These are phyloP conservation scores for Semotilus atromaculatus DNA, from an alignment of 2,797 vertebrate species.

Conservation along the genomic window DNA sequence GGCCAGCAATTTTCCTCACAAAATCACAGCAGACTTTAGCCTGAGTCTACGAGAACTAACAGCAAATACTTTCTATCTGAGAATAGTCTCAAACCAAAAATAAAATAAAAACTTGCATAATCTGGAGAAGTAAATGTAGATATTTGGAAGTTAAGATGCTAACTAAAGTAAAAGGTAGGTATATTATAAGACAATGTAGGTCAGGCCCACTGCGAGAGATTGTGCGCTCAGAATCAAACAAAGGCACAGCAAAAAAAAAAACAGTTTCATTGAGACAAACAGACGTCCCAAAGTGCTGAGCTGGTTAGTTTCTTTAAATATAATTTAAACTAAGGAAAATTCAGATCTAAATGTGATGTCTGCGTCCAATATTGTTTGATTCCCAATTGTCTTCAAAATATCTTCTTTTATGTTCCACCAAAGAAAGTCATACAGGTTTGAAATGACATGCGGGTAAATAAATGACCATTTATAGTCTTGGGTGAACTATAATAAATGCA, in stretches of 20 bases:
- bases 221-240: background rate
- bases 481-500: background rate
- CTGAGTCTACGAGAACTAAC: slow-evolving; percentile 15
- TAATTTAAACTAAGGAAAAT: slow-evolving; percentile 11
- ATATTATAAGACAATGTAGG: slow-evolving; percentile 22
- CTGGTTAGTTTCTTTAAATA: slow-evolving; percentile 15
- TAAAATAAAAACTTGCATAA: background rate
- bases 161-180: background rate
- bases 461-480: background rate
- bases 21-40: slow-evolving; percentile 20
- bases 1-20: background rate
- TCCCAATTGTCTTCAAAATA: background rate
- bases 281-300: slow-evolving; percentile 5
- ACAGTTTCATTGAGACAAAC: background rate
- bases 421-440: background rate
- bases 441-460: background rate
- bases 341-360: slow-evolving; percentile 25
- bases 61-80: background rate
- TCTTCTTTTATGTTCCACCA: background rate
- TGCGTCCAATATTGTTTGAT: too few species aligned
- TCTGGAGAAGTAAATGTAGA: background rate
- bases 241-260: background rate
- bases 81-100: background rate
- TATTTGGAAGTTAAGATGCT: background rate
- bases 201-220: slow-evolving; percentile 6